Evolutionary conservation across 2,797 vertebrate genomes (phyloP), one percentile per base, ranked within the genome.

Genomic region (Urocyon cinereoargenteus): DNA sequence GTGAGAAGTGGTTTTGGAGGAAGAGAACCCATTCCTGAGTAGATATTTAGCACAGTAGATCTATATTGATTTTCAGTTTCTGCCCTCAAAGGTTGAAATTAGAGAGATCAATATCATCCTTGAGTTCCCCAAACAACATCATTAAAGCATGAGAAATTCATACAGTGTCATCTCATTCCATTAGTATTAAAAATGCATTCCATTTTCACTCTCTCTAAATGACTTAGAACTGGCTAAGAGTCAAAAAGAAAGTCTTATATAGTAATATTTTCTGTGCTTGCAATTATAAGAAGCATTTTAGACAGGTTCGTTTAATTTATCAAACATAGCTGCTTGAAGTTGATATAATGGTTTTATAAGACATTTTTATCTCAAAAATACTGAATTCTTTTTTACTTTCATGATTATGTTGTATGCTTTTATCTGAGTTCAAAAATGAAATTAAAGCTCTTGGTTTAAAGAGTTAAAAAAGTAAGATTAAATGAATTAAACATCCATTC

Each of bases 131-230:
- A 96, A 96, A 97, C 92, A 97, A 11, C 59, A 92, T 92, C 36
- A 95, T 96, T 97, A 97, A 95, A 97, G 93, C 82, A 81, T 95
- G 84, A 97, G 87, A 70, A 94, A 92, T 77, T 94, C 77, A 53
- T 88, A 55, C 24, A 34, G 55, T 68, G 16, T 90, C 45, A 62
- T 73, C 45, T 91, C 5, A 64, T 90, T 86, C 90, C 94, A 94
- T 95, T 97, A 97, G 51, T 92, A 91, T 91, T 96, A 89, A 97
- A 97, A 94, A 82, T 95, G 49, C 62, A 68, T 95, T 87, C 62
- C 40, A 57, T 96, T 96, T 94, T 72, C 53, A 72, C 34, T 87
- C n/a, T 93, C 45, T 68, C 66, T 85, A 21, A 87, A 93, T 96
- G 45, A 59, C 53, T 92, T 94, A 81, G 15, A 94, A 94, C 86